Base-by-base conservation (phyloP, 2,888 invertebrate species). In the Ctenicera cuprea region DNA sequence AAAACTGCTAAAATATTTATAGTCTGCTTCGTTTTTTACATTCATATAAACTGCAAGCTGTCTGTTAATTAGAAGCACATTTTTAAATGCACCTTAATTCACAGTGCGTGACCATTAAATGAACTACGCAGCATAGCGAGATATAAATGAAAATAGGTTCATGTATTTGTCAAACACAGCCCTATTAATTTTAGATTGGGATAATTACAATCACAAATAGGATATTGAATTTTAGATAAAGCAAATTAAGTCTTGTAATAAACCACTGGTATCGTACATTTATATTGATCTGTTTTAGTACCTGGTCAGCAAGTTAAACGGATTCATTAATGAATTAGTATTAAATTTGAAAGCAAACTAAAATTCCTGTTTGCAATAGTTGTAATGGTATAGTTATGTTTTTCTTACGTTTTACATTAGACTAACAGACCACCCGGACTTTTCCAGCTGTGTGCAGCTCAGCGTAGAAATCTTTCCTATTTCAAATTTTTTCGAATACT, bases 201-300 rank as follows among this genome's bases (percentile, higher is more conserved):
- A 20, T 43, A 41, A 41, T 62, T 62, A 62, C 62, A 62, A 62
- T 43, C 50, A 20, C 50, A 64, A 50, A 50, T 37, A 33, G 64
- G 64, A 64, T 64, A 64, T 64, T 64, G 50, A 64, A 64, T 64
- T 64, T 48, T 50, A 64, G 48, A 64, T 64, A 48, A 64, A 64
- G 62, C 64, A 20, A 64, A 50, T 64, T 16, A 48, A 62, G 50
- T 50, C 37, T 37, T 50, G 64, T 33, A 64, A 50, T 57, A 41
- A 66, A 57, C 54, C 43, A 43, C 16, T 11, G 30, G 26, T 41
- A 57, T 57, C 41, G 12, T 54, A 41, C 66, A 66, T 54, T 66
- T 16, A 43, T 26, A 66, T 54, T 43, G 66, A 66, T 66, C 54
- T 54, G 41, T 66, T 64, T 37, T 38, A 54, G 52, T 64, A 45